Conservation (phyloP, 2,888 invertebrate species). For the Dryocosmus kuriphilus region DNA sequence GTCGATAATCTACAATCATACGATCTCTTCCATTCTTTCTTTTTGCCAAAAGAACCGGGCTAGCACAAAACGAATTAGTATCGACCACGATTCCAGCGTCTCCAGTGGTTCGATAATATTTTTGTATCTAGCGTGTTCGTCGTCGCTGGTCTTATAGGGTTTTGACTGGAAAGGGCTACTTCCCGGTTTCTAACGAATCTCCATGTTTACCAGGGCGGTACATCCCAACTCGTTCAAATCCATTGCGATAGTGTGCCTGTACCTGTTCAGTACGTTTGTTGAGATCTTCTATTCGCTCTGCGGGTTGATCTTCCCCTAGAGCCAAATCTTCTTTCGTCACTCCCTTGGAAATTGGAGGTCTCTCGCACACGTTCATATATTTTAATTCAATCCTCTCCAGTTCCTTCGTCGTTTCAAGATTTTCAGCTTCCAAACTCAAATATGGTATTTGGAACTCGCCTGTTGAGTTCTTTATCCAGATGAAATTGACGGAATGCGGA, state of each 20-base stretch:
- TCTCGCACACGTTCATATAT: neutral
- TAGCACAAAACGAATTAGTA: constrained; percentile 7
- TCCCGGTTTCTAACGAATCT: constrained; percentile 36
- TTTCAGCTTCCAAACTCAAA: neutral
- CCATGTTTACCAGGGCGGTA: constrained; percentile 18
- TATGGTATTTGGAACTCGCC: neutral
- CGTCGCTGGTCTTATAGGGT: constrained; percentile 37
- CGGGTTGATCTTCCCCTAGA: constrained; percentile 28
- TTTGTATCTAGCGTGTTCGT: constrained; percentile 35
- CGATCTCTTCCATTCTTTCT: neutral
- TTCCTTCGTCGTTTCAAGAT: neutral
- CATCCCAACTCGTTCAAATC: neutral
- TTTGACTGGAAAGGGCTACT: constrained; percentile 38
- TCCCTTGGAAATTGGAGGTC: neutral
- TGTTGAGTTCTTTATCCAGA: neutral
- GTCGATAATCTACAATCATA: constrained; percentile 29
- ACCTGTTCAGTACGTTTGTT: too few species aligned
- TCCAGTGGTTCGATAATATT: constrained; percentile 45
- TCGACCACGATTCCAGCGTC: constrained; percentile 40
- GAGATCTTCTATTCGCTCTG: too few species aligned
- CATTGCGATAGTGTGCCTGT: constrained; percentile 39
- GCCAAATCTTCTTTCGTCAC: constrained; percentile 8
- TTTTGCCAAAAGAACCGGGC: neutral
- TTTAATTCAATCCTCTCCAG: neutral
- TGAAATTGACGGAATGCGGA: too few species aligned